Conservation (phyloP, 1,140 invertebrate genomes). For the Drosophila ercepeae region DNA sequence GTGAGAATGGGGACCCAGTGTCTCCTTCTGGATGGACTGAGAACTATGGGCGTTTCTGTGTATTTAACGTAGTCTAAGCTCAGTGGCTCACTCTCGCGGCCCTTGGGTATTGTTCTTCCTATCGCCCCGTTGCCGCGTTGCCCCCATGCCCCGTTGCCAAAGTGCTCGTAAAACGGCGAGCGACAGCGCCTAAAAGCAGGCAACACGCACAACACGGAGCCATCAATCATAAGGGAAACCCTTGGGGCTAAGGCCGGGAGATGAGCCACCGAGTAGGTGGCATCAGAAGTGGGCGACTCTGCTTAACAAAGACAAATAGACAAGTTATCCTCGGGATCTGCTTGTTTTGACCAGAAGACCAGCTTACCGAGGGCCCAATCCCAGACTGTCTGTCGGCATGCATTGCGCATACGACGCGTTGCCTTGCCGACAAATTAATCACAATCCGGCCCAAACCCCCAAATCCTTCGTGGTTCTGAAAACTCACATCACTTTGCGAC, state of each 20-base stretch:
- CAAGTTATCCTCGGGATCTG: slow-evolving; percentile 44
- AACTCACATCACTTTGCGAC: slow-evolving; percentile 41
- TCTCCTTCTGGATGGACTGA: slow-evolving; percentile 10
- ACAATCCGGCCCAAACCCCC: slow-evolving; percentile 33
- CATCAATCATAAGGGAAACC: slow-evolving; percentile 67
- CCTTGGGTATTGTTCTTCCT: slow-evolving; percentile 13
- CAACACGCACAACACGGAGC: slow-evolving; percentile 38
- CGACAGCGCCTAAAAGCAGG: slow-evolving; percentile 59
- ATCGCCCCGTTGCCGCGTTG: slow-evolving; percentile 15
- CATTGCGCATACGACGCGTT: slow-evolving; percentile 68
- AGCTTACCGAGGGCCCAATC: neutral
- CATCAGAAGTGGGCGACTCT: slow-evolving; percentile 19
- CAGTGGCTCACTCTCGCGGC: slow-evolving; percentile 39
- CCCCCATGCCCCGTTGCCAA: slow-evolving; percentile 33
- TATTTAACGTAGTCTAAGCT: slow-evolving; percentile 63
- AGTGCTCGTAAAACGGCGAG: slow-evolving; percentile 61
- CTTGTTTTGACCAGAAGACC: slow-evolving; percentile 45
- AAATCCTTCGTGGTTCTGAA: slow-evolving; percentile 49
- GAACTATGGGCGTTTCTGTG: slow-evolving; percentile 55
- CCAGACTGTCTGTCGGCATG: slow-evolving; percentile 14
- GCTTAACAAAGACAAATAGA: slow-evolving; percentile 73
- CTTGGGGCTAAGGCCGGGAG: neutral
- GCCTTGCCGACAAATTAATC: slow-evolving; percentile 68
- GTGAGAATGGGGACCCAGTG: neutral
- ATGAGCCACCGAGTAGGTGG: neutral